Evolutionary conservation across 2,797 vertebrate genomes (phyloP), one percentile per base, ranked within the genome.

Genomic region (Parauchenoglanis punctatus): DNA sequence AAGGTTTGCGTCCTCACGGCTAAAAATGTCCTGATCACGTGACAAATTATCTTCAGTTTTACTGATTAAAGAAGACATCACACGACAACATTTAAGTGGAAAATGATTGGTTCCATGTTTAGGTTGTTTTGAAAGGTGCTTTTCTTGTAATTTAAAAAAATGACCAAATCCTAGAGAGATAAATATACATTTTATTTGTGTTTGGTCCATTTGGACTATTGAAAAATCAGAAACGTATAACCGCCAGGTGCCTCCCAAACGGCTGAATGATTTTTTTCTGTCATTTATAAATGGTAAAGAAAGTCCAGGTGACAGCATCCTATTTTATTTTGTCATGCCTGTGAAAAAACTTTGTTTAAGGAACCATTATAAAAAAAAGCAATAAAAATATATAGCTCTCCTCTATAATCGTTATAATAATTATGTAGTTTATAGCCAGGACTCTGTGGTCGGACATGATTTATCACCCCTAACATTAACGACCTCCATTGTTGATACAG

Each of bases 401-500:
- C 68, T 54, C 23, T 85, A 81, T 85, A 81, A 84, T 84, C 72
- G 58, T 87, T 87, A 65, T 78, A 87, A 81, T 85, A 85, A 88
- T 88, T 63, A 85, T 86, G 81, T 77, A 86, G 77, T 82, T 84
- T 63, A 49, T 83, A 82, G 68, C 83, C 72, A 70, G 86, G n/a
- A 77, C 81, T 84, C 84, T 82, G 75, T 86, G 84, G 83, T 86
- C 67, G 28, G 81, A 86, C 81, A 85, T 92, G 92, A 95, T 94
- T 91, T 91, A 92, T 95, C 92, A 87, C 89, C 88, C 77, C 81
- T 90, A 88, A 90, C 88, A 84, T 86, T 87, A 92, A 88, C 80
- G 86, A 90, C 92, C 87, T 91, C 93, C 91, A 86, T 93, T 95
- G 95, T 95, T 96, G 94, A 94, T 94, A 94, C 93, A 83, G 92